These are phyloP conservation scores for Fukomys damarensis DNA, from an alignment of 2,113 vertebrate species.

Conservation along the genomic window DNA sequence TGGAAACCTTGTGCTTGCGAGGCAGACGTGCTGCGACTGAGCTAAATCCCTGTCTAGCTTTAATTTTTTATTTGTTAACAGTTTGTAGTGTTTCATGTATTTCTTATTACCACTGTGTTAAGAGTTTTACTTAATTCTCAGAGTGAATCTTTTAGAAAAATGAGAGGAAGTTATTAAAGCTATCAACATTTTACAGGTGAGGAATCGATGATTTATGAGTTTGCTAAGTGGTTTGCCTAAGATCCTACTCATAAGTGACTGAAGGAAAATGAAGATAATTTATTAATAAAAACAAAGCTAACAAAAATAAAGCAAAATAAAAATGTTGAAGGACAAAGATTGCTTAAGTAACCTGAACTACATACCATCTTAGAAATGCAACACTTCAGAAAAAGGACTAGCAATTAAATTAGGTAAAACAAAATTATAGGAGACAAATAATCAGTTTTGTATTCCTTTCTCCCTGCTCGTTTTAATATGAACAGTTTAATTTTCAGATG, in stretches of 20 bases:
- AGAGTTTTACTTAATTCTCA: conserved; percentile 30
- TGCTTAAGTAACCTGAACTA: background rate
- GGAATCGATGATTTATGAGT: background rate
- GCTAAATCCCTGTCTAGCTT: no score
- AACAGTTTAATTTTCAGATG: conserved; percentile 39
- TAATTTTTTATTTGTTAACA: background rate
- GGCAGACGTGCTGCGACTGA: no score
- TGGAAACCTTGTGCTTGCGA: no score
- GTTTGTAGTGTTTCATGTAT: background rate
- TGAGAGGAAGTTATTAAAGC: background rate
- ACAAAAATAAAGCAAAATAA: background rate
- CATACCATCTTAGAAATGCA: background rate
- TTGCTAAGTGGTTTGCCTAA: background rate
- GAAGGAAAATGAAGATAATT: background rate
- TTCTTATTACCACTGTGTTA: background rate
- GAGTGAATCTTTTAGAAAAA: background rate
- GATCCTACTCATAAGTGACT: background rate
- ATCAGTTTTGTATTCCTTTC: background rate
- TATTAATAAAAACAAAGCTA: background rate
- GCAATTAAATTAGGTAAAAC: conserved; percentile 2
- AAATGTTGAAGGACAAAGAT: background rate
- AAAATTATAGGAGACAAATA: background rate
- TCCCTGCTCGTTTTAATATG: background rate
- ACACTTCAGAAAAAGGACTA: background rate
- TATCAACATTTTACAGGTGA: background rate